These are phyloP conservation scores for Ciconia boyciana DNA, from an alignment of 2,113 vertebrate species.

Conservation along the genomic window DNA sequence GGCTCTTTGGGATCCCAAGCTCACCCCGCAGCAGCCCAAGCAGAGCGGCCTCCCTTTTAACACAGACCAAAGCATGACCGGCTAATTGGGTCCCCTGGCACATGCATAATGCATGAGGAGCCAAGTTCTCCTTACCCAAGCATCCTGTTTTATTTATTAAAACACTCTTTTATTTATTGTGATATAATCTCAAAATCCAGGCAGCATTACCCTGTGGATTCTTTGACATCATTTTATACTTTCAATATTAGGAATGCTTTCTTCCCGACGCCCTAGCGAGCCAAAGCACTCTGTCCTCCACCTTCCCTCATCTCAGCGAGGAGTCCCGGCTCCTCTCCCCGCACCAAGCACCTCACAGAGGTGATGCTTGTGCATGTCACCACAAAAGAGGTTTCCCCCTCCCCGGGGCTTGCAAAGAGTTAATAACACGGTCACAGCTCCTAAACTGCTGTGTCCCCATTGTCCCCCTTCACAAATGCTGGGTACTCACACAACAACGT, in stretches of 20 bases:
- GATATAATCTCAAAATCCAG: not conserved
- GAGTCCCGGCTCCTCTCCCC: not conserved
- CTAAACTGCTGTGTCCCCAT: not conserved
- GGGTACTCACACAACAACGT: conserved; percentile 57
- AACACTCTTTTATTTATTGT: not conserved
- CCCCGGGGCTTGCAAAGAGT: not conserved
- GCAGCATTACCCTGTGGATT: not conserved
- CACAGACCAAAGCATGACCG: not conserved
- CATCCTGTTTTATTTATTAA: conserved; percentile 35
- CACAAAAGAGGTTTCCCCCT: not conserved
- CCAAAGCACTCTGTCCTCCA: rapidly evolving
- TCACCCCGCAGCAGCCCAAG: not conserved
- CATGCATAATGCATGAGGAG: conserved; percentile 44
- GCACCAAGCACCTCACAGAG: rapidly evolving
- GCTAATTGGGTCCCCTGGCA: conserved; percentile 61
- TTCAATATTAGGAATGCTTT: not conserved
- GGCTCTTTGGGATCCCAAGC: not conserved
- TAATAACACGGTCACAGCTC: not conserved
- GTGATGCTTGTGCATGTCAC: rapidly evolving
- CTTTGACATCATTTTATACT: not conserved
- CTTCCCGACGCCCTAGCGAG: rapidly evolving
- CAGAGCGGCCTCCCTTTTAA: not conserved
- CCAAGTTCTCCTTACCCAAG: not conserved
- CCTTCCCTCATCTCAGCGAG: not conserved
- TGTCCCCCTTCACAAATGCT: rapidly evolving